phyloP scores from a whole-genome alignment of 2,797 vertebrate genomes.

The Macropodus opercularis region DNA sequence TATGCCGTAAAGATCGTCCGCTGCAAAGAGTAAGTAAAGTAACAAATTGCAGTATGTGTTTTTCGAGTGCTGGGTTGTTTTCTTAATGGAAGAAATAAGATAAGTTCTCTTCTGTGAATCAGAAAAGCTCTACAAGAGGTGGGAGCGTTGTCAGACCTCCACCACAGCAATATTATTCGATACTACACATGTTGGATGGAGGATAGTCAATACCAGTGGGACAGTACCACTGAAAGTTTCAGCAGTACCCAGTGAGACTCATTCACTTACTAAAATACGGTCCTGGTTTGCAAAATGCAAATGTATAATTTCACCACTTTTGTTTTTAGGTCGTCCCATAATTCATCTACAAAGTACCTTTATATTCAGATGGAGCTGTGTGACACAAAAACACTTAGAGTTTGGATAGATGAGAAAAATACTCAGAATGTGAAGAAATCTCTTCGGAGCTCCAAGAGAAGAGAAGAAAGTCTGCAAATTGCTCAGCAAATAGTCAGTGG shows the following conservation, averaged over 20 bases:
- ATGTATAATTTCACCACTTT: background rate
- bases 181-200: conserved; percentile 77
- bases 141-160: conserved; percentile 60
- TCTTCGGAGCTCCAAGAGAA: conserved; percentile 25
- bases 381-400: conserved; percentile 76
- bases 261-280: background rate
- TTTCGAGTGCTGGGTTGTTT: background rate
- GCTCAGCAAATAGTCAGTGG: conserved; percentile 81
- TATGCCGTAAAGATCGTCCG: conserved; percentile 80
- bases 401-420: conserved; percentile 79
- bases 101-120: conserved; percentile 9
- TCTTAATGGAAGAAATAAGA: background rate
- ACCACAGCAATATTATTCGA: conserved; percentile 78
- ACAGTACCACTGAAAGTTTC: conserved; percentile 38
- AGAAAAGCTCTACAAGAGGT: conserved; percentile 77
- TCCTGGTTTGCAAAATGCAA: background rate
- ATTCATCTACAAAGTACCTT: conserved; percentile 56
- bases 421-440: conserved; percentile 46
- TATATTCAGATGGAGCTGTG: conserved; percentile 94
- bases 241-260: conserved; percentile 70
- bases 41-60: too few species aligned
- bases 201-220: conserved; percentile 47
- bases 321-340: conserved; percentile 51
- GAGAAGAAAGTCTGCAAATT: conserved; percentile 69
- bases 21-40: conserved; percentile 66